Evolutionary conservation across 2,888 invertebrate species (phyloP).

Genomic region (Lochmaea capreae): DNA sequence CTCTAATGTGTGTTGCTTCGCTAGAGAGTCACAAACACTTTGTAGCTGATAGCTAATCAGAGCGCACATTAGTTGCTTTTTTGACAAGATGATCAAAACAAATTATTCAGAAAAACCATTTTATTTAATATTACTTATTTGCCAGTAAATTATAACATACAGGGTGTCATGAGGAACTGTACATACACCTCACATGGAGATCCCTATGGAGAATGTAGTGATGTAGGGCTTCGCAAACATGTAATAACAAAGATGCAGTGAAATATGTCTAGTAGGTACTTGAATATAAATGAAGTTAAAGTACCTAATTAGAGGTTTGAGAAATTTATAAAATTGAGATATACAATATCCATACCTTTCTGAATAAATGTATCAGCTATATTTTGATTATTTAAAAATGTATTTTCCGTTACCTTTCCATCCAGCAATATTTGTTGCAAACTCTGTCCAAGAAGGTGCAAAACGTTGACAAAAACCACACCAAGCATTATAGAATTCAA

Average conservation of each 20-base stretch:
- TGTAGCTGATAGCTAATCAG: too few species aligned
- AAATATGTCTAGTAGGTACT: not conserved
- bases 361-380: not conserved
- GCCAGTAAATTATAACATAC: too few species aligned
- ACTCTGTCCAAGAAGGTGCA: conserved; percentile 86
- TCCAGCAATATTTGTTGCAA: conserved; percentile 73
- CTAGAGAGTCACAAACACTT: too few species aligned
- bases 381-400: not conserved
- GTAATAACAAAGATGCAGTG: not conserved
- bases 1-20: too few species aligned
- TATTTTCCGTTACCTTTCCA: conserved; percentile 72
- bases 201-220: too few species aligned
- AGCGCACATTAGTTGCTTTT: too few species aligned
- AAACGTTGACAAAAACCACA: conserved; percentile 95
- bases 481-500: conserved; percentile 89
- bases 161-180: too few species aligned
- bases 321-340: not conserved
- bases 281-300: not conserved
- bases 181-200: too few species aligned
- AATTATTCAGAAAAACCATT: too few species aligned
- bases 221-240: too few species aligned
- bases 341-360: not conserved
- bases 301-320: not conserved
- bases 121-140: too few species aligned
- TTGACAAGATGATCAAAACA: too few species aligned